phyloP scores from a whole-genome alignment of 2,797 vertebrate genomes.

The Chiloscyllium punctatum region DNA sequence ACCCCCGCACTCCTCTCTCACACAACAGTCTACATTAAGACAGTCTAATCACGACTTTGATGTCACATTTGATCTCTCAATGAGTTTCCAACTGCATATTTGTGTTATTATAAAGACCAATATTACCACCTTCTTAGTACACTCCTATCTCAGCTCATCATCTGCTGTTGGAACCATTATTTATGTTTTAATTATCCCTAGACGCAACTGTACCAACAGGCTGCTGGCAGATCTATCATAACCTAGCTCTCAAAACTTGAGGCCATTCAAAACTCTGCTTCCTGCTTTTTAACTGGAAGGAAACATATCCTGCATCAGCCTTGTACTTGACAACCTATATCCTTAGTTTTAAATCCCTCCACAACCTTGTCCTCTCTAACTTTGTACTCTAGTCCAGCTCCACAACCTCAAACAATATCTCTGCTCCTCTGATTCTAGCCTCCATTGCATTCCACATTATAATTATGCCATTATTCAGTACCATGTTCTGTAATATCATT shows the following conservation, averaged over 20 bases:
- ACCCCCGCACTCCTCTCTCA: no score
- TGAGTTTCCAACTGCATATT: no score
- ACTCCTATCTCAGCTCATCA: no score
- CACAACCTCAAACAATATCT: not conserved
- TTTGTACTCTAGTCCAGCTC: not conserved
- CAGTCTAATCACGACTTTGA: no score
- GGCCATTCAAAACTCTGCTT: not conserved
- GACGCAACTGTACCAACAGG: not conserved
- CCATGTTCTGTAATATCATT: not conserved
- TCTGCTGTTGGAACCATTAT: no score
- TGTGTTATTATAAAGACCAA: no score
- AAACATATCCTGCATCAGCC: not conserved
- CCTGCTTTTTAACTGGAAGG: not conserved
- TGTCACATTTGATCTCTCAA: no score
- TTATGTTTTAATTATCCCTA: not conserved
- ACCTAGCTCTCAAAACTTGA: not conserved
- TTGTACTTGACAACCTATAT: no score
- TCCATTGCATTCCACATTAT: not conserved
- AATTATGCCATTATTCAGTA: not conserved
- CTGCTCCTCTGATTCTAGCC: not conserved
- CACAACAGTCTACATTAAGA: no score
- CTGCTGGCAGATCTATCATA: not conserved
- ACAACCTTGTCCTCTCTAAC: not conserved
- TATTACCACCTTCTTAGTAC: no score
- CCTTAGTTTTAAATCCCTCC: not conserved